Percentiles rank a stretch among this genome's conserved stretches.
Evolutionary conservation across 2,888 invertebrate genomes (phyloP).

Genomic region (Thecophora atra): DNA sequence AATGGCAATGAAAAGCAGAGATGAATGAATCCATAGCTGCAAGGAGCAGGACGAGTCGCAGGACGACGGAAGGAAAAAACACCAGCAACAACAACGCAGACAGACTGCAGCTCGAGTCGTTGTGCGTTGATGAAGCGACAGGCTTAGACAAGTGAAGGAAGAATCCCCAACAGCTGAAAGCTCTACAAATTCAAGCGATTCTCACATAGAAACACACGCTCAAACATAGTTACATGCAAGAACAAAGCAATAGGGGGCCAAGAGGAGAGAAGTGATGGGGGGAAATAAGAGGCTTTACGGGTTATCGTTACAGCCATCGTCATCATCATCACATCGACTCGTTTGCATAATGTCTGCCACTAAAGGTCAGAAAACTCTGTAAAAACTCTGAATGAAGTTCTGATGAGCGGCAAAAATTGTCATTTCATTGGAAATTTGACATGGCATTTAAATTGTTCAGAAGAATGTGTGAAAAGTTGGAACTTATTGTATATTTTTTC

Average conservation of each 20-base stretch:
- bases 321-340: not conserved
- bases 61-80: not conserved
- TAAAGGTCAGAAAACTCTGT: conserved; percentile 30
- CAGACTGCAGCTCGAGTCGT: not conserved
- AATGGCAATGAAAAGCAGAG: conserved; percentile 16
- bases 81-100: conserved; percentile 2
- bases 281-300: not conserved
- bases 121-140: not conserved
- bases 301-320: not conserved
- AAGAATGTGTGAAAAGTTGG: not conserved
- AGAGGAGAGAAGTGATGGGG: not conserved
- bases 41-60: conserved; percentile 2
- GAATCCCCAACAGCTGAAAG: conserved; percentile 2
- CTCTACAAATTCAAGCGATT: not conserved
- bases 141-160: not conserved
- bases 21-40: conserved; percentile 27
- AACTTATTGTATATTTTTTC: no score
- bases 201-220: not conserved
- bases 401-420: not conserved
- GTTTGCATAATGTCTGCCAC: not conserved
- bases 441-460: not conserved
- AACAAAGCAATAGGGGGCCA: not conserved
- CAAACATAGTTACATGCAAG: not conserved
- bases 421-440: not conserved
- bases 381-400: not conserved